A percentile compares a stretch with the other conserved stretches of the same genome.
phyloP scores from a whole-genome alignment of 2,113 vertebrate species.

The Callorhinus ursinus region DNA sequence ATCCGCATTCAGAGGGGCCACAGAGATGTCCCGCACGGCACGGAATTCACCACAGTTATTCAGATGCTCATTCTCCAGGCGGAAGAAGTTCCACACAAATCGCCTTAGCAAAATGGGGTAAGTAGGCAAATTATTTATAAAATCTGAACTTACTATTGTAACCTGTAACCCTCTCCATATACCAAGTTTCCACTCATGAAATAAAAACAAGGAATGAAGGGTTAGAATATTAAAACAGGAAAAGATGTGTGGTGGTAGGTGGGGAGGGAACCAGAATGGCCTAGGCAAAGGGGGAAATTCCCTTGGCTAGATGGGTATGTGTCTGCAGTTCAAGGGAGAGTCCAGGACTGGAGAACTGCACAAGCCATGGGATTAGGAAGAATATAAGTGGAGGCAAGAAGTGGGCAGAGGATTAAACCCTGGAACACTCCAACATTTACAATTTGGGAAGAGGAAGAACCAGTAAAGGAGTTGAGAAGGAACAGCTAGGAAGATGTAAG shows the following conservation, averaged over 20 bases:
- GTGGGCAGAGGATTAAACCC: not conserved
- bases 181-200: conserved; percentile 33
- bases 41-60: conserved; percentile 99
- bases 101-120: conserved; percentile 85
- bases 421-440: not conserved
- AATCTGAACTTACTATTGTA: not conserved
- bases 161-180: not conserved
- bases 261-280: not conserved
- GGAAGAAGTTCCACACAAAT: conserved; percentile 99
- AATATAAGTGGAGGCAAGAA: not conserved
- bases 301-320: not conserved
- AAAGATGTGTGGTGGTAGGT: not conserved
- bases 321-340: not conserved
- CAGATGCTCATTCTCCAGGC: conserved; percentile 98
- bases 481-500: not conserved
- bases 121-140: not conserved
- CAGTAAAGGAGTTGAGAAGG: not conserved
- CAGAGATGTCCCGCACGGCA: conserved; percentile 97
- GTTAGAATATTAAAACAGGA: not conserved
- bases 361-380: not conserved
- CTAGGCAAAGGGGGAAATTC: not conserved
- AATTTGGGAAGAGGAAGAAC: not conserved
- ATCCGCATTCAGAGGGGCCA: conserved; percentile 97
- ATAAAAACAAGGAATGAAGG: not conserved
- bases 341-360: not conserved